phyloP scores from a whole-genome alignment of 2,888 invertebrate species.

The Yponomeuta sedellus region DNA sequence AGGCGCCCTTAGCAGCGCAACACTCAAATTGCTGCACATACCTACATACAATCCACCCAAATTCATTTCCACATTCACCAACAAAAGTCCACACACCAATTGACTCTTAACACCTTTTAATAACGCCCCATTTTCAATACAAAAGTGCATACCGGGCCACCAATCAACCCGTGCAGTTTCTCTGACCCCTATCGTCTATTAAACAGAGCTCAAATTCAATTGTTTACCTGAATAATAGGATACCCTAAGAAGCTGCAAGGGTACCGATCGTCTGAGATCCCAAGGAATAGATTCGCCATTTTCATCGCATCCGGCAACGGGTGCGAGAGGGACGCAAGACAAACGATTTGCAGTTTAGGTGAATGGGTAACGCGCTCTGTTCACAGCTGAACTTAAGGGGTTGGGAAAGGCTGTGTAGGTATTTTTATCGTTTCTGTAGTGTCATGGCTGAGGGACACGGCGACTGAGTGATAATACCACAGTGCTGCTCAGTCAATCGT shows the following conservation, averaged over 20 bases:
- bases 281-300: background rate
- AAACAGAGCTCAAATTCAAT: background rate
- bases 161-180: background rate
- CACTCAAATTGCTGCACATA: background rate
- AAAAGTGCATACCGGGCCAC: background rate
- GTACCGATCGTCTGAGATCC: background rate
- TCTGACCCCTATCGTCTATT: background rate
- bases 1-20: background rate
- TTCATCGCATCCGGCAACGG: background rate
- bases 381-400: background rate
- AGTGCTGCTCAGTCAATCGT: too few species aligned
- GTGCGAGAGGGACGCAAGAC: background rate
- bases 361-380: background rate
- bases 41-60: background rate
- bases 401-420: background rate
- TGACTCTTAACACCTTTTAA: background rate
- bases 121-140: background rate
- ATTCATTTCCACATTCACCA: background rate
- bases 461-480: background rate
- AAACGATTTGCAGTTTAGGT: background rate
- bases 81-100: background rate
- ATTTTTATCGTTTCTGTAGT: background rate
- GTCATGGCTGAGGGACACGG: background rate
- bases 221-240: background rate
- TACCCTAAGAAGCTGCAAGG: background rate